Base-by-base conservation (phyloP, 1,140 invertebrate species). In the Lucilia sericata region DNA sequence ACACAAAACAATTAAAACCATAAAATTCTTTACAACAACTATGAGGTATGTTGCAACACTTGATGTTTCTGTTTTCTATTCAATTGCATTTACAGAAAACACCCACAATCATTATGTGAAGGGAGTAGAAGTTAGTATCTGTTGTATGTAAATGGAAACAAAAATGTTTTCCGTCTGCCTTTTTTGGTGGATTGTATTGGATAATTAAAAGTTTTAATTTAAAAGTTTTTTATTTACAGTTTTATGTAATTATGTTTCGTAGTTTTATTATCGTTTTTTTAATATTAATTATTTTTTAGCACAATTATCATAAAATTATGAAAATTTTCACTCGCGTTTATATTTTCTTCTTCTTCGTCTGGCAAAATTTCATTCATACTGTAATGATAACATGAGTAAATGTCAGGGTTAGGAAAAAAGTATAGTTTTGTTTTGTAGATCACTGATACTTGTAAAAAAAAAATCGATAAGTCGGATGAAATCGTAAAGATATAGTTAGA, bases 41-140 rank as follows among this genome's bases (percentile, higher is more conserved):
- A 47, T 1, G 25, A 30, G 9, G 10, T 75, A 47, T 78, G 75
- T 78, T 80, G 76, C 76, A 80, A 47, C 76, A 80, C 65, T 25
- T 25, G 65, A 7, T 60, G 14, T 60, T 60, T n/a, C 8, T 14
- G 14, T n/a, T 60, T 60, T 60, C 13, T 60, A 12, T 60, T 60
- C 10, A 21, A 70, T 70, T 70, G 21, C 65, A 70, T 21, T 12
- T 70, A 60, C 14, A 60, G 65, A 70, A 70, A 17, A 70, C 65
- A 70, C 65, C 65, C 65, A 70, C 65, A 70, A 70, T 70, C 65
- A 60, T 60, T n/a, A 2, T 60, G 14, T 60, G 13, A 5, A n/a
- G 55, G 55, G 55, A 17, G 19, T 21, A 70, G 5, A 21, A 70
- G 7, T 19, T 21, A 51, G 5, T 12, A 13, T 13, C 1, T 49